phyloP scores from a whole-genome alignment of 2,888 invertebrate species.

The Drosophila nigritarsus region DNA sequence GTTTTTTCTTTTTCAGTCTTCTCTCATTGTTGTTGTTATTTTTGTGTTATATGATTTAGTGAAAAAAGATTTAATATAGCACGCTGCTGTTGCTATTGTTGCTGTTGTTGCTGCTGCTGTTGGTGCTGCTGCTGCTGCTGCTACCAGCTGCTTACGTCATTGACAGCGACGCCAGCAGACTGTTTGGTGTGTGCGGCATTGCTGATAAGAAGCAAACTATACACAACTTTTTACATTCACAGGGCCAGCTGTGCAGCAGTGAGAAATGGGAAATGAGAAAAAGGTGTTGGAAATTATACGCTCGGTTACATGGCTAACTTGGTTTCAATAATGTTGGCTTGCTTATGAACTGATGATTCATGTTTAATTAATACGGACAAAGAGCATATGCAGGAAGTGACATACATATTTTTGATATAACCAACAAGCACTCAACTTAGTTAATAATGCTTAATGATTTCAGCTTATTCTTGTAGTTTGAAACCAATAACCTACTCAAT shows the following conservation, averaged over 20 bases:
- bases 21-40: conserved; percentile 34
- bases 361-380: neutral
- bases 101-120: conserved; percentile 4
- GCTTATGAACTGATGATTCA: conserved; percentile 3
- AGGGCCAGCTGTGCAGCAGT: conserved; percentile 24
- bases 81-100: conserved; percentile 21
- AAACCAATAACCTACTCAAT: neutral
- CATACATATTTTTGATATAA: neutral
- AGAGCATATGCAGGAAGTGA: neutral
- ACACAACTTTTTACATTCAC: conserved; percentile 50
- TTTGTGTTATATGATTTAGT: conserved; percentile 41
- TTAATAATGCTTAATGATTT: neutral
- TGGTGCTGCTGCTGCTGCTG: conserved; percentile 16
- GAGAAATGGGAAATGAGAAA: neutral
- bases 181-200: conserved; percentile 29
- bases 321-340: conserved; percentile 17
- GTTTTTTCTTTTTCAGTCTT: conserved; percentile 14
- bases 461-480: neutral
- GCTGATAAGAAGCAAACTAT: conserved; percentile 67
- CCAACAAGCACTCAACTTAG: neutral
- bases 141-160: conserved; percentile 66
- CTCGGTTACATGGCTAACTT: conserved; percentile 1
- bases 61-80: conserved; percentile 68
- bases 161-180: conserved; percentile 31
- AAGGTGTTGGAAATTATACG: neutral